Evolutionary conservation across 2,888 invertebrate species (phyloP).

Genomic region (Bellardia bayeri): DNA sequence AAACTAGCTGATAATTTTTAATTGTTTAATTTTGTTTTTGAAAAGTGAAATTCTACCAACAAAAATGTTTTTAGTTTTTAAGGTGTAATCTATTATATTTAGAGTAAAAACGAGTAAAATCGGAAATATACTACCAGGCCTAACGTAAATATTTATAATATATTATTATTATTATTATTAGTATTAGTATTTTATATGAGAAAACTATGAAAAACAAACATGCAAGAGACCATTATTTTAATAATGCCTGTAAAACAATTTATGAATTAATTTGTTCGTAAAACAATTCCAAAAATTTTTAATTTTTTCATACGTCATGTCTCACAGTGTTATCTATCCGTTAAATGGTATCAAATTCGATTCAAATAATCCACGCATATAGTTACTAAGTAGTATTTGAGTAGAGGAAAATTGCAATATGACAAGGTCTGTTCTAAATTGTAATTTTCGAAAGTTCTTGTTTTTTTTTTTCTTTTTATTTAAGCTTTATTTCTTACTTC

Average conservation of each 20-base stretch:
- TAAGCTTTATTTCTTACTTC: too few species aligned
- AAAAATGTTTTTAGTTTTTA: constrained; percentile 18
- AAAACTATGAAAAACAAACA: constrained; percentile 64
- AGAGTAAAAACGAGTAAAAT: constrained; percentile 72
- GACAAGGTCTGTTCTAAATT: too few species aligned
- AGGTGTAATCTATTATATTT: constrained; percentile 41
- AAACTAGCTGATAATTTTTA: constrained; percentile 43
- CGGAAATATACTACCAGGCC: constrained; percentile 74
- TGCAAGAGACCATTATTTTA: constrained; percentile 62
- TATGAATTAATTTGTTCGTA: constrained; percentile 12
- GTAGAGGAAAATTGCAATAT: too few species aligned
- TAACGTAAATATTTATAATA: constrained; percentile 68
- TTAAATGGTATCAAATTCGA: neutral
- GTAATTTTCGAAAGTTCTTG: too few species aligned
- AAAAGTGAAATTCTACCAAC: constrained; percentile 57
- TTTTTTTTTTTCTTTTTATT: too few species aligned
- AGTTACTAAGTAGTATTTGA: too few species aligned
- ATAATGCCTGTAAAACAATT: constrained; percentile 51
- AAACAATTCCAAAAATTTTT: neutral
- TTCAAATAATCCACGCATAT: too few species aligned
- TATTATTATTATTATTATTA: constrained; percentile 29
- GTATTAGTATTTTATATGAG: constrained; percentile 32
- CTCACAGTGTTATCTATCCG: constrained; percentile 59
- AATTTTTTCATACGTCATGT: constrained; percentile 25
- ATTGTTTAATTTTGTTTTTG: constrained; percentile 33